Evolutionary conservation across 2,113 vertebrate genomes (phyloP).

Genomic region (Panthera leo): DNA sequence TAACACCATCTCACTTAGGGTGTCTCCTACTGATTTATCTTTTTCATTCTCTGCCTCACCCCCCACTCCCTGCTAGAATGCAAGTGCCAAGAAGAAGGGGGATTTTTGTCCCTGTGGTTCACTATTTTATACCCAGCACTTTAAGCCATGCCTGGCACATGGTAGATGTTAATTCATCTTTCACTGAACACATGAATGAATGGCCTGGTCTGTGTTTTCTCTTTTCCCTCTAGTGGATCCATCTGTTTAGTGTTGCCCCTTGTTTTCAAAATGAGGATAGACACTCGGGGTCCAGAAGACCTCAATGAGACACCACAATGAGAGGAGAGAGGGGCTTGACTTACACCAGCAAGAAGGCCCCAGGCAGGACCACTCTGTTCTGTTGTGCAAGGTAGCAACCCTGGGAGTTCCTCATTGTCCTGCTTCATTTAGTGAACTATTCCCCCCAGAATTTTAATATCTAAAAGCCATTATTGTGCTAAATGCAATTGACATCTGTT

Average conservation of each 20-base stretch:
- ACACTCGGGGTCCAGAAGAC: background rate
- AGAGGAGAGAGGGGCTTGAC: background rate
- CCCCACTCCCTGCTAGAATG: background rate
- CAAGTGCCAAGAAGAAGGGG: background rate
- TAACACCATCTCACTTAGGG: background rate
- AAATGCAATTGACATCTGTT: background rate
- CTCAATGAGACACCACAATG: background rate
- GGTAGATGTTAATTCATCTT: background rate
- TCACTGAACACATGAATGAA: background rate
- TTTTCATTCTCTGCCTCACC: background rate
- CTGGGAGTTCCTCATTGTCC: background rate
- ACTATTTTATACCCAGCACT: conserved; percentile 55
- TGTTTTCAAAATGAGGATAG: background rate
- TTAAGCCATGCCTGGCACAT: background rate
- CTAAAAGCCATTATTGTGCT: background rate
- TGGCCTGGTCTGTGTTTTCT: background rate
- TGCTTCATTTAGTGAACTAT: background rate
- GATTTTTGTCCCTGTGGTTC: background rate
- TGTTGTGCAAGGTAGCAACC: background rate
- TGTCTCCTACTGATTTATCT: background rate
- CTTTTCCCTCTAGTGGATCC: background rate
- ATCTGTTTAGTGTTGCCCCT: background rate
- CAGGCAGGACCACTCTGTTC: background rate
- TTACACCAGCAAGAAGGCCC: background rate
- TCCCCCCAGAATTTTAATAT: background rate